phyloP scores from a whole-genome alignment of 2,113 vertebrate genomes.

The Galemys pyrenaicus region DNA sequence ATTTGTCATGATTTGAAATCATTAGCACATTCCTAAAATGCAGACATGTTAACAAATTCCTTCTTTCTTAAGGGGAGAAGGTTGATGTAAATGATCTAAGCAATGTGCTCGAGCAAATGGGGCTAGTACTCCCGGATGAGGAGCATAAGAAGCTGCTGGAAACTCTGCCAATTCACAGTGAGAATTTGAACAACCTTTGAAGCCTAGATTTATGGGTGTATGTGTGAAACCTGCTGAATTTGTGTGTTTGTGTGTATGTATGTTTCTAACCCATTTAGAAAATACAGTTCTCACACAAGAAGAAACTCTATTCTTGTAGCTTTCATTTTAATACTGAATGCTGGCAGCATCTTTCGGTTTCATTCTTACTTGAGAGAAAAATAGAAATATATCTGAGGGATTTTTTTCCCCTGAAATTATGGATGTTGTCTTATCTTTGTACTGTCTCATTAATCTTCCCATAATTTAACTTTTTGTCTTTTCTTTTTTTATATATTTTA shows the following conservation, averaged over 20 bases:
- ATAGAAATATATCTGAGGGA: neutral
- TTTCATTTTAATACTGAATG: constrained; percentile 1
- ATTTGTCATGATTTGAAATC: constrained; percentile 17
- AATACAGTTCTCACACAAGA: neutral
- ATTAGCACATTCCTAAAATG: constrained; percentile 12
- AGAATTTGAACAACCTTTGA: neutral
- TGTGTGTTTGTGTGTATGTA: neutral
- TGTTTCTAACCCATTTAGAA: neutral
- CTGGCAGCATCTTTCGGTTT: neutral
- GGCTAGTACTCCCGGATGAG: neutral
- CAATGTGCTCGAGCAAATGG: neutral
- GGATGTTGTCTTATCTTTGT: neutral
- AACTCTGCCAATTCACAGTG: neutral
- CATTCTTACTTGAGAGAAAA: neutral
- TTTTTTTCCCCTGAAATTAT: neutral
- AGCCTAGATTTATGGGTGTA: neutral
- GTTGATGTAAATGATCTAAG: neutral
- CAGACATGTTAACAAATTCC: neutral
- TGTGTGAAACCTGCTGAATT: neutral
- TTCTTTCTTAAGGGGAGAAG: constrained; percentile 55
- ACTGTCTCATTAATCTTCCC: neutral
- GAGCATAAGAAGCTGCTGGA: constrained; percentile 16
- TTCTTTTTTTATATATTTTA: too few relatives aligned
- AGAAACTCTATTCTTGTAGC: neutral
- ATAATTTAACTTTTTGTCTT: neutral